Percentiles rank a stretch among this genome's conserved stretches.
Conservation (phyloP, 2,888 invertebrate genomes). For the Cephonodes hylas region DNA sequence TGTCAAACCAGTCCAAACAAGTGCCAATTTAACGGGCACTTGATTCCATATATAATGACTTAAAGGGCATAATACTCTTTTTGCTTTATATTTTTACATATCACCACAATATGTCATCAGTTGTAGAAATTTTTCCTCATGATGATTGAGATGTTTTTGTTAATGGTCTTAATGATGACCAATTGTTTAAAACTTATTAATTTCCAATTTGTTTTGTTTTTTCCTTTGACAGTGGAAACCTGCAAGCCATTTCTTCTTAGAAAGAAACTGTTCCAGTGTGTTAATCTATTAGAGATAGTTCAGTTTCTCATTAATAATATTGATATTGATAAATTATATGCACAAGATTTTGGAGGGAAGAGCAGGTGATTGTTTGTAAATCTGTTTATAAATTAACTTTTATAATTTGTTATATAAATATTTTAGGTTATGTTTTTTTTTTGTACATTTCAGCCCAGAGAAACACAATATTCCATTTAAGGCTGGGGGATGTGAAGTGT, state of each 20-base stretch:
- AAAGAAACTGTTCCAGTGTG: conserved; percentile 61
- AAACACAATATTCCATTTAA: conserved; percentile 30
- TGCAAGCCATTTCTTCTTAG: conserved; percentile 64
- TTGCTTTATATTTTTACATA: too few species aligned
- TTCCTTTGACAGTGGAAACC: conserved; percentile 64
- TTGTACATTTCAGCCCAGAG: conserved; percentile 31
- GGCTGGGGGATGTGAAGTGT: conserved; percentile 46
- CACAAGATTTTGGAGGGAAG: conserved; percentile 43
- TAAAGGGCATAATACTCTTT: too few species aligned
- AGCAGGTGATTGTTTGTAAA: conserved; percentile 38
- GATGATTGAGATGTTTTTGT: too few species aligned
- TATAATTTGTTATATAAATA: neutral
- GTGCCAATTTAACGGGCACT: too few species aligned
- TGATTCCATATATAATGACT: too few species aligned
- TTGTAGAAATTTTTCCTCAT: too few species aligned
- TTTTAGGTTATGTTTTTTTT: neutral
- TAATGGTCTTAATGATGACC: too few species aligned
- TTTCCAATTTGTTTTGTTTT: conserved; percentile 7
- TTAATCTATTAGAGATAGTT: conserved; percentile 65
- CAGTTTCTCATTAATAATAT: conserved; percentile 57
- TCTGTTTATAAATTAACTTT: neutral
- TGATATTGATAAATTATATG: conserved; percentile 57
- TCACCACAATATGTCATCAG: too few species aligned
- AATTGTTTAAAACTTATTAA: neutral
- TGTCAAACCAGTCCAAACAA: too few species aligned